Conservation (phyloP, 1,140 invertebrate genomes). For the Dufourea novaeangliae region DNA sequence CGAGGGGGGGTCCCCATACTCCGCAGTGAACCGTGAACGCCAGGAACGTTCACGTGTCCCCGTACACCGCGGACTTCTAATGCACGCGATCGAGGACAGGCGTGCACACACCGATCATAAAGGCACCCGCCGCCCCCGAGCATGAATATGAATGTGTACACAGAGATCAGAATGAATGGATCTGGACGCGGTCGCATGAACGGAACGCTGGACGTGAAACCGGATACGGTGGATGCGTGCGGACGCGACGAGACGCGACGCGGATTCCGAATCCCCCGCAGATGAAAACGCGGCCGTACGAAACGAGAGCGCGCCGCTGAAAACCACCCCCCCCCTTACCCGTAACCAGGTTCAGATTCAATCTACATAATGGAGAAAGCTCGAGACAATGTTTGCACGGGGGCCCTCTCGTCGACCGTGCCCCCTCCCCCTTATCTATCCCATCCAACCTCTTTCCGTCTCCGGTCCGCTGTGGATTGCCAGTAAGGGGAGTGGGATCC, state of each 20-base stretch:
- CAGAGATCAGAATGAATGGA: slow-evolving; percentile 52
- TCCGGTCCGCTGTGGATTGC: slow-evolving; percentile 38
- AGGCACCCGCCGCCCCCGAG: neutral
- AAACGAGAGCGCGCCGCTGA: slow-evolving; percentile 59
- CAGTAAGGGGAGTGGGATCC: slow-evolving; percentile 63
- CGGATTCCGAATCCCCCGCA: slow-evolving; percentile 32
- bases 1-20: slow-evolving; percentile 7
- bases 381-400: slow-evolving; percentile 79
- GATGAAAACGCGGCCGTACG: slow-evolving; percentile 59
- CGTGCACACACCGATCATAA: slow-evolving; percentile 27
- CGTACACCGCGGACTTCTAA: slow-evolving; percentile 17
- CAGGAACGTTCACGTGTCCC: slow-evolving; percentile 18
- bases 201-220: slow-evolving; percentile 39
- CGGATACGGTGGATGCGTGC: slow-evolving; percentile 24
- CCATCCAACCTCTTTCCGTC: slow-evolving; percentile 54
- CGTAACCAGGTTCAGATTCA: slow-evolving; percentile 78
- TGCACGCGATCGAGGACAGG: slow-evolving; percentile 39
- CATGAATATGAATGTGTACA: slow-evolving; percentile 53
- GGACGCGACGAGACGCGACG: neutral
- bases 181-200: slow-evolving; percentile 24
- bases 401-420: slow-evolving; percentile 40
- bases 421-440: neutral
- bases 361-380: slow-evolving; percentile 81
- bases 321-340: slow-evolving; percentile 63
- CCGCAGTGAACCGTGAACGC: slow-evolving; percentile 23